Conservation (phyloP, 2,113 vertebrate species). For the Embiotoca jacksoni region DNA sequence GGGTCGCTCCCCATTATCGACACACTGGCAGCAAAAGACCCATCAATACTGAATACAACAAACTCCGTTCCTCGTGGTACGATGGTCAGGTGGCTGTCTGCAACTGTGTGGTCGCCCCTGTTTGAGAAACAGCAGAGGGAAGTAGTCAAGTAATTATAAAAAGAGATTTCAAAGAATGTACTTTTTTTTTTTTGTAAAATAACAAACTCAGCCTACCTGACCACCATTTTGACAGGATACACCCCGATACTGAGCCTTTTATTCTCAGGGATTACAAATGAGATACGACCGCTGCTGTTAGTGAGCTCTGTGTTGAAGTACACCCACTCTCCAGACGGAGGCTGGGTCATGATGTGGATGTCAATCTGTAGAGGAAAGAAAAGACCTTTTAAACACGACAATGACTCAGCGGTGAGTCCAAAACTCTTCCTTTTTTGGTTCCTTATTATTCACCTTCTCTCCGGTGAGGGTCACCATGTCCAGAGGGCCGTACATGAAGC, state of each 20-base stretch:
- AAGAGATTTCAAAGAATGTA: background rate
- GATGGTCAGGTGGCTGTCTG: conserved; percentile 95
- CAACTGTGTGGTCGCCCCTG: conserved; percentile 96
- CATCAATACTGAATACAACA: conserved; percentile 98
- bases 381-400: background rate
- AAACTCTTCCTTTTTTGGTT: no score
- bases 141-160: background rate
- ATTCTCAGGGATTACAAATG: conserved; percentile 90
- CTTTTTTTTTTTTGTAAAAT: background rate
- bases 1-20: conserved; percentile 99
- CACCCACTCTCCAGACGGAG: conserved; percentile 95
- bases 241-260: conserved; percentile 92
- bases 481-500: conserved; percentile 97
- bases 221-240: conserved; percentile 98
- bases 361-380: conserved; percentile 87
- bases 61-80: conserved; percentile 93
- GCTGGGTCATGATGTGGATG: conserved; percentile 98
- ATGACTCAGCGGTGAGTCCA: no score
- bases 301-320: conserved; percentile 94
- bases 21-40: conserved; percentile 98
- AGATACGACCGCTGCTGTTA: conserved; percentile 94
- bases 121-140: background rate
- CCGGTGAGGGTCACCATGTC: conserved; percentile 99
- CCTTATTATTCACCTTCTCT: conserved; percentile 89
- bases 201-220: conserved; percentile 85